These are phyloP conservation scores for Cheilosia vulpina DNA, from an alignment of 2,888 invertebrate genomes.

Conservation along the genomic window DNA sequence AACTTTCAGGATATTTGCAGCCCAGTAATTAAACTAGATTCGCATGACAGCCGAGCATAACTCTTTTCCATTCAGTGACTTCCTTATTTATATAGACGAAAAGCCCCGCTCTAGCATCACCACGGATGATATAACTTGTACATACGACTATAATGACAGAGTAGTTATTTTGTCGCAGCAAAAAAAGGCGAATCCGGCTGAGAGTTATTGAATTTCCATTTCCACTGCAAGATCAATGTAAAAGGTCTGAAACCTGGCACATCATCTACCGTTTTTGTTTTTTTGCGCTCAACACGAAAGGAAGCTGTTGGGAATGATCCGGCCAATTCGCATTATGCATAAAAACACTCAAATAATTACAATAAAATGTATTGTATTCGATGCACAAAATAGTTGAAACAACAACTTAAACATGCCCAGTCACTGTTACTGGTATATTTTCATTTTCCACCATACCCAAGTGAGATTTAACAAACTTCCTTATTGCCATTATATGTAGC, in stretches of 20 bases:
- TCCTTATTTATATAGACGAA: slow-evolving; percentile 30
- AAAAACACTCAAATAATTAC: not conserved
- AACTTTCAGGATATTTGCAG: not conserved
- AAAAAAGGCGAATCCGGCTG: not conserved
- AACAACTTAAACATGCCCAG: slow-evolving; percentile 21
- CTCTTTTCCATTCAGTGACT: slow-evolving; percentile 2
- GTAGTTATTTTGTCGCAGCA: not conserved
- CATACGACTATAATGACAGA: slow-evolving; percentile 1
- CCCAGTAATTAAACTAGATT: slow-evolving; percentile 9
- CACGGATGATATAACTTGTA: slow-evolving; percentile 7
- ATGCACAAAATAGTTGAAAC: slow-evolving; percentile 1
- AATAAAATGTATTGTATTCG: slow-evolving; percentile 3
- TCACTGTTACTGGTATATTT: not conserved
- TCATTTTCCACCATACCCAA: slow-evolving; percentile 35
- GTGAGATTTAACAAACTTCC: slow-evolving; percentile 59
- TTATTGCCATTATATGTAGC: slow-evolving; percentile 70
- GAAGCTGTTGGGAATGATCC: slow-evolving; percentile 27
- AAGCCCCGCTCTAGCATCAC: not conserved
- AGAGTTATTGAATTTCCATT: slow-evolving; percentile 41
- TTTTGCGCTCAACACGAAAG: not conserved
- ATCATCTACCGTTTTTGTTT: not conserved
- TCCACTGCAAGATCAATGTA: slow-evolving; percentile 52
- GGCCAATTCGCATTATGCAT: not conserved
- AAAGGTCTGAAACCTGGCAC: slow-evolving; percentile 18
- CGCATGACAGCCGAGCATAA: slow-evolving; percentile 6